Evolutionary conservation across 1,140 invertebrate species (phyloP).

Genomic region (Cotesia vestalis): DNA sequence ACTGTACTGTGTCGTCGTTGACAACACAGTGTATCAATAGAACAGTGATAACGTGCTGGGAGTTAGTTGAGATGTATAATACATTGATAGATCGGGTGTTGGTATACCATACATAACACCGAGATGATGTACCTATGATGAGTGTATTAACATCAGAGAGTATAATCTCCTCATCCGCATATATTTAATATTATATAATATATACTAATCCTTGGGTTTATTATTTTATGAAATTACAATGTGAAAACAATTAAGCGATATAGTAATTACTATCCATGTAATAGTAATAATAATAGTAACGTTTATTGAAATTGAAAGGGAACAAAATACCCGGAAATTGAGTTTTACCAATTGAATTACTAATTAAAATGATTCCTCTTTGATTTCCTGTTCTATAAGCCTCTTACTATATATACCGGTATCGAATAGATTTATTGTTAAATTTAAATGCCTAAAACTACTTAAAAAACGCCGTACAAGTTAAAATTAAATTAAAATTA

Average conservation of each 20-base stretch:
- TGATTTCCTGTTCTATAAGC: background rate
- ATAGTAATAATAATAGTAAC: too few species aligned
- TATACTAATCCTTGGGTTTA: too few species aligned
- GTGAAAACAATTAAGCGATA: too few species aligned
- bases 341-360: background rate
- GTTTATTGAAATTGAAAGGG: too few species aligned
- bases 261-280: too few species aligned
- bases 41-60: background rate
- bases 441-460: too few species aligned
- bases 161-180: constrained; percentile 16
- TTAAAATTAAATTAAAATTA: too few species aligned
- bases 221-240: too few species aligned
- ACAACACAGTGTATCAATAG: constrained; percentile 6
- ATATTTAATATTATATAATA: background rate
- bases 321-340: background rate
- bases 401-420: background rate
- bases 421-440: background rate
- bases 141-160: background rate
- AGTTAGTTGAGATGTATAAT: too few species aligned
- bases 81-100: too few species aligned
- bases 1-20: background rate
- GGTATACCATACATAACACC: background rate
- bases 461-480: too few species aligned
- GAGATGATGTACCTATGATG: background rate
- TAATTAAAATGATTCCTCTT: constrained; percentile 4